These are phyloP conservation scores for Drosophila ananassae DNA, from an alignment of 1,140 invertebrate genomes.

Conservation along the genomic window DNA sequence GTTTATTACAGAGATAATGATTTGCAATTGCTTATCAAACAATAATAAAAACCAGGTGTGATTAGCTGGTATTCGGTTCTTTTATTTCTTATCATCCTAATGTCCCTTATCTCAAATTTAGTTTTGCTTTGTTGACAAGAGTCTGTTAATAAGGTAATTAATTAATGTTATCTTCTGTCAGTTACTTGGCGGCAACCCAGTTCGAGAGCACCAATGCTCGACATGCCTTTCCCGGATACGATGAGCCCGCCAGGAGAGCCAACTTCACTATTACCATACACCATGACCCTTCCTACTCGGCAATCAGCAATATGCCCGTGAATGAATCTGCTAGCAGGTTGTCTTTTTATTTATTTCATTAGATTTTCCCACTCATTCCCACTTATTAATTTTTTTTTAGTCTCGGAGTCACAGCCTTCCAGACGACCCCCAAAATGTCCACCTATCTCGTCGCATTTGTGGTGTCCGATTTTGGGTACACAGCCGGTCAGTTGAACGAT, in stretches of 20 bases:
- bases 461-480: slow-evolving; percentile 87
- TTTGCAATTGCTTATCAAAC: not conserved
- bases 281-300: slow-evolving; percentile 85
- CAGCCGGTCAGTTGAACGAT: slow-evolving; percentile 70
- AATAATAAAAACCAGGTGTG: not conserved
- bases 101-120: not conserved
- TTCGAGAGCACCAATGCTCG: slow-evolving; percentile 92
- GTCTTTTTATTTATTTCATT: not conserved
- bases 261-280: slow-evolving; percentile 89
- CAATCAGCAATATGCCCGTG: slow-evolving; percentile 90
- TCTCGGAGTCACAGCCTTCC: slow-evolving; percentile 58
- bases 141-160: not conserved
- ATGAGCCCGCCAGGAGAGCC: slow-evolving; percentile 93
- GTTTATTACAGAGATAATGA: not conserved
- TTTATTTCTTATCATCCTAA: not conserved
- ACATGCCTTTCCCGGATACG: slow-evolving; percentile 94
- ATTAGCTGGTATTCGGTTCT: not conserved
- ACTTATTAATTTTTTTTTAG: not conserved
- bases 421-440: slow-evolving; percentile 84
- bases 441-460: slow-evolving; percentile 91
- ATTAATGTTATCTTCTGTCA: slow-evolving; percentile 56
- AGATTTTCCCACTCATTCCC: not conserved
- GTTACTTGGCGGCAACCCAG: slow-evolving; percentile 90
- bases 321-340: slow-evolving; percentile 36
- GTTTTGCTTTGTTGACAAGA: not conserved